phyloP scores from a whole-genome alignment of 2,113 vertebrate genomes.

The Oriolus oriolus region DNA sequence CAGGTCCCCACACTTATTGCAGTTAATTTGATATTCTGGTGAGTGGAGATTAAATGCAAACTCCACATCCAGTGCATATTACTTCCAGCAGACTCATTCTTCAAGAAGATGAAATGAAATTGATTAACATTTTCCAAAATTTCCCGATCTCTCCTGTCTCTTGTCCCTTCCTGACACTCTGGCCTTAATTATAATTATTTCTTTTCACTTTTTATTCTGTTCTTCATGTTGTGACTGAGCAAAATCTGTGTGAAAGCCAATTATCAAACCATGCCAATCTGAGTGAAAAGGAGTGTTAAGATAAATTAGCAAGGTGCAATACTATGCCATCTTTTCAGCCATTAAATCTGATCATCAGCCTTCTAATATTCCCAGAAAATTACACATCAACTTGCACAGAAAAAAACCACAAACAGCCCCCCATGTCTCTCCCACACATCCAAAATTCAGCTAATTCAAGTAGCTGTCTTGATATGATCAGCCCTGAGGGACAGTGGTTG shows the following conservation, averaged over 20 bases:
- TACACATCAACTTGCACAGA: neutral
- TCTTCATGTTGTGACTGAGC: neutral
- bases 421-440: neutral
- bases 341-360: neutral
- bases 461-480: neutral
- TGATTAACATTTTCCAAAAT: neutral
- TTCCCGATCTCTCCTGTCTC: neutral
- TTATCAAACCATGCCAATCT: neutral
- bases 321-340: too few relatives aligned
- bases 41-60: neutral
- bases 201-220: neutral
- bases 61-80: neutral
- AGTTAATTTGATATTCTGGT: neutral
- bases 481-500: neutral
- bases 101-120: neutral
- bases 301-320: neutral
- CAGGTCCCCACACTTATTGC: neutral
- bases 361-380: neutral
- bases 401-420: rapidly evolving
- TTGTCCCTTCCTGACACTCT: neutral
- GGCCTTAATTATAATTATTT: neutral
- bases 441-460: neutral
- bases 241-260: neutral
- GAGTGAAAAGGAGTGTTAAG: neutral
- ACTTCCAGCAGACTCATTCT: neutral